Evolutionary conservation across 1,140 invertebrate species (phyloP).

Genomic region (Philaenus spumarius): DNA sequence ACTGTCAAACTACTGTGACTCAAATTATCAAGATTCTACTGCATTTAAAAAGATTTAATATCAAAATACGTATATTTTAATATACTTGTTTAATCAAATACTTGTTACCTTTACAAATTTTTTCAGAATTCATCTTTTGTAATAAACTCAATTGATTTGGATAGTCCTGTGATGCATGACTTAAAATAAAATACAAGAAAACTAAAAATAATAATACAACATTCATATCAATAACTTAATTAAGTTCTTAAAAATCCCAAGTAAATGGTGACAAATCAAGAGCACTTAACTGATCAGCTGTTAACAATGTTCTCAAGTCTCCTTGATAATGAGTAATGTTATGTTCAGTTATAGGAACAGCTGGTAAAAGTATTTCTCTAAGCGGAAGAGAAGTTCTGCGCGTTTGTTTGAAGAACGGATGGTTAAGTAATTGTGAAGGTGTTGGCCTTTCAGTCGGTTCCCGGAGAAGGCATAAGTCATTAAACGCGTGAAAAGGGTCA

Average conservation of each 20-base stretch:
- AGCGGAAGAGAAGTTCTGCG: background rate
- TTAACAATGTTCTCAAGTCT: conserved; percentile 12
- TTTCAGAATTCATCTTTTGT: too few species aligned
- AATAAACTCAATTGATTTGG: too few species aligned
- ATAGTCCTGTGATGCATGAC: too few species aligned
- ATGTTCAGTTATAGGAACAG: conserved; percentile 20
- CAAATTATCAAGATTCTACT: too few species aligned
- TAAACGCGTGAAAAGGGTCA: conserved; percentile 66
- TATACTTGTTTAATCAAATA: too few species aligned
- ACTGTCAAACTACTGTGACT: too few species aligned
- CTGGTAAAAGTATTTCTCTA: conserved; percentile 21
- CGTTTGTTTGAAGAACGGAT: conserved; percentile 67
- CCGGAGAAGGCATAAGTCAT: conserved; percentile 59
- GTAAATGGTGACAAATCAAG: conserved; percentile 19
- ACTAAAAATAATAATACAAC: too few species aligned
- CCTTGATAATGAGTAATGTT: conserved; percentile 24
- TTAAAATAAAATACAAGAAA: too few species aligned
- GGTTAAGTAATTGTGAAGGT: conserved; percentile 55
- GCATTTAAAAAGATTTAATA: too few species aligned
- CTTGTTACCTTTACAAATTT: too few species aligned
- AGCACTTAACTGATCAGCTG: conserved; percentile 18
- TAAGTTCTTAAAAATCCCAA: conserved; percentile 26
- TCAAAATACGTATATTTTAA: too few species aligned
- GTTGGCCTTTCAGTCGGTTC: conserved; percentile 57
- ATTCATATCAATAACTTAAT: too few species aligned